phyloP scores from a whole-genome alignment of 1,140 invertebrate genomes.

The Parapsyche elsis region DNA sequence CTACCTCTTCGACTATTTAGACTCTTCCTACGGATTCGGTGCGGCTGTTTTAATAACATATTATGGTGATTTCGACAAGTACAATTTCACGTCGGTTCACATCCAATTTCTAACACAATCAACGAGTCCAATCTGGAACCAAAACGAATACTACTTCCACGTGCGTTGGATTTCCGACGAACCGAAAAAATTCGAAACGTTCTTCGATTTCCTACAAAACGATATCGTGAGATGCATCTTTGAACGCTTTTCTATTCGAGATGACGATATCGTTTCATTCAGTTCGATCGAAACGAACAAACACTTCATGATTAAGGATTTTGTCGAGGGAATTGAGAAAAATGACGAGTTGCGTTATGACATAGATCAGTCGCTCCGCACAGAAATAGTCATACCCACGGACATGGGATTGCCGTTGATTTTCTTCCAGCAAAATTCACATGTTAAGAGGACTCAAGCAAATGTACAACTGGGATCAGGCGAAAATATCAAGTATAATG shows the following conservation, averaged over 20 bases:
- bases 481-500: background rate
- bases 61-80: constrained; percentile 27
- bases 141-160: constrained; percentile 31
- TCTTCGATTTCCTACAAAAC: too few species aligned
- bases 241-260: background rate
- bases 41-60: constrained; percentile 52
- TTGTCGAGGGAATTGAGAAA: background rate
- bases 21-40: constrained; percentile 58
- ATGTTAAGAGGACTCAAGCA: constrained; percentile 48
- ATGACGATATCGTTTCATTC: background rate
- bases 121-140: constrained; percentile 28
- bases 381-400: constrained; percentile 58
- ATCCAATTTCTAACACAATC: constrained; percentile 40
- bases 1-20: constrained; percentile 56
- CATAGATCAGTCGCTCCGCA: constrained; percentile 44
- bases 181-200: too few species aligned
- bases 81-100: constrained; percentile 37
- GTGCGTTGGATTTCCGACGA: background rate
- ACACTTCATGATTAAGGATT: background rate
- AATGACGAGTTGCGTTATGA: background rate
- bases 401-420: constrained; percentile 64
- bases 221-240: too few species aligned
- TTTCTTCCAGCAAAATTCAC: constrained; percentile 58
- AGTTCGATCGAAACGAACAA: background rate
- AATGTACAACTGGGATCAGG: background rate